phyloP scores from a whole-genome alignment of 2,888 invertebrate genomes.

The Phorcus lineatus region DNA sequence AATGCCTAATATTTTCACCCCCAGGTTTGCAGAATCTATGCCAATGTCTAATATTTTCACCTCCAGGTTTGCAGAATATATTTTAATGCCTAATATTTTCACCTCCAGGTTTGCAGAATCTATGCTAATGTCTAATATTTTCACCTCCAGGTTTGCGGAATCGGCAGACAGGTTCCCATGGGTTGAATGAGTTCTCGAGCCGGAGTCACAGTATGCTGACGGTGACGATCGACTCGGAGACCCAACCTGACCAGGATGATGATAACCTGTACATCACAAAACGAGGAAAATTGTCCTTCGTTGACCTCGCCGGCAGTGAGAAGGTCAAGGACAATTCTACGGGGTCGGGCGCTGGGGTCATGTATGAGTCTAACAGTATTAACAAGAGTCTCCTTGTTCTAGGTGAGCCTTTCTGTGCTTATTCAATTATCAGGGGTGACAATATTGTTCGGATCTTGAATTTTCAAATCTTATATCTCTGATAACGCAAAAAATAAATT shows the following conservation, averaged over 20 bases:
- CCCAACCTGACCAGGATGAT: constrained; percentile 74
- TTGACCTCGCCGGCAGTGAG: constrained; percentile 93
- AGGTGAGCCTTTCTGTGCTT: constrained; percentile 77
- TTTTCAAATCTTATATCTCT: too few species aligned
- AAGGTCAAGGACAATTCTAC: constrained; percentile 91
- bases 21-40: too few species aligned
- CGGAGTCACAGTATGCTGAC: constrained; percentile 94
- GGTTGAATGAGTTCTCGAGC: constrained; percentile 94
- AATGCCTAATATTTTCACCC: too few species aligned
- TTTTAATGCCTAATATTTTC: too few species aligned
- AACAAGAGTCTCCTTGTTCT: constrained; percentile 96
- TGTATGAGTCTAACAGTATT: constrained; percentile 94
- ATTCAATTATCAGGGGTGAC: neutral
- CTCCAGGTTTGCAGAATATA: too few species aligned
- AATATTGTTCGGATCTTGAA: neutral
- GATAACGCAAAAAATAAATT: too few species aligned
- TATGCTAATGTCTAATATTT: too few species aligned
- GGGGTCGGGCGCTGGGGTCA: constrained; percentile 83
- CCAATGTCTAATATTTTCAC: too few species aligned
- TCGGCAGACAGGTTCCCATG: constrained; percentile 91
- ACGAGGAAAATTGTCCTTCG: constrained; percentile 96
- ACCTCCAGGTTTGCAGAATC: too few species aligned
- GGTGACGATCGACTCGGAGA: constrained; percentile 89
- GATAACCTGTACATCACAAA: constrained; percentile 89
- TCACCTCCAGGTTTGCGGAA: constrained; percentile 86